A percentile compares a stretch with the other conserved stretches of the same genome.
Evolutionary conservation across 30 jellyfish, hydroid and myxozoan species (phyloP).

Genomic region (Clytia hemisphaerica): DNA sequence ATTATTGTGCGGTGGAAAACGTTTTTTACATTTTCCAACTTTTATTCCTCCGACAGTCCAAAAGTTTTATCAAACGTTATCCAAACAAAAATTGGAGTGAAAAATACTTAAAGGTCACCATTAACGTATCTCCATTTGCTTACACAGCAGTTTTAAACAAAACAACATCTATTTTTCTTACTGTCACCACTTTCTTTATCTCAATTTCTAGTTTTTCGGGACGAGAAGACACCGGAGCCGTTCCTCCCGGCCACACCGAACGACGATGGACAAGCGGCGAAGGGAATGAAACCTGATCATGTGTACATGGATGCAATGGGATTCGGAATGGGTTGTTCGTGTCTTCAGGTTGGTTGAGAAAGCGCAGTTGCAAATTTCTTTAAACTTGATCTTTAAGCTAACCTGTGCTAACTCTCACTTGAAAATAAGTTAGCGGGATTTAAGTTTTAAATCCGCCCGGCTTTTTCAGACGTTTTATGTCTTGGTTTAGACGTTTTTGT

Average conservation of each 20-base stretch:
- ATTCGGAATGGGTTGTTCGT: slow-evolving; percentile 98
- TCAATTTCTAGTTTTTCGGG: slow-evolving; percentile 70
- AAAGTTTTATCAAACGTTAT: no score
- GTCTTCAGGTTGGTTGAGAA: slow-evolving; percentile 73
- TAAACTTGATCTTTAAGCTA: neutral
- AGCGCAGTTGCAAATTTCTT: neutral
- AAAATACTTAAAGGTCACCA: neutral
- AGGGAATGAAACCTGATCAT: slow-evolving; percentile 76
- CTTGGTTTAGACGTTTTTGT: no score
- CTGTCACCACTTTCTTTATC: neutral
- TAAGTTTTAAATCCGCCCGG: neutral
- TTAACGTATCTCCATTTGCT: neutral
- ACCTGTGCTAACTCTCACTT: neutral
- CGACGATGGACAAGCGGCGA: slow-evolving; percentile 88
- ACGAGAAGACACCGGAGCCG: slow-evolving; percentile 83
- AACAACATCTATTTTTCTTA: neutral
- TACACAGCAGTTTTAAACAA: neutral
- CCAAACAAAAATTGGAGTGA: no score
- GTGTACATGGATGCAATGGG: slow-evolving; percentile 98
- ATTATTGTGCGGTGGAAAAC: no score
- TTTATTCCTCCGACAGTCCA: no score
- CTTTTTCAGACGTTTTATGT: neutral
- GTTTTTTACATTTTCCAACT: no score
- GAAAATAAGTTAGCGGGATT: neutral
- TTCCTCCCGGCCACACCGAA: slow-evolving; percentile 69